Evolutionary conservation across 2,888 invertebrate species (phyloP).

Genomic region (Chrysodeixis includens): DNA sequence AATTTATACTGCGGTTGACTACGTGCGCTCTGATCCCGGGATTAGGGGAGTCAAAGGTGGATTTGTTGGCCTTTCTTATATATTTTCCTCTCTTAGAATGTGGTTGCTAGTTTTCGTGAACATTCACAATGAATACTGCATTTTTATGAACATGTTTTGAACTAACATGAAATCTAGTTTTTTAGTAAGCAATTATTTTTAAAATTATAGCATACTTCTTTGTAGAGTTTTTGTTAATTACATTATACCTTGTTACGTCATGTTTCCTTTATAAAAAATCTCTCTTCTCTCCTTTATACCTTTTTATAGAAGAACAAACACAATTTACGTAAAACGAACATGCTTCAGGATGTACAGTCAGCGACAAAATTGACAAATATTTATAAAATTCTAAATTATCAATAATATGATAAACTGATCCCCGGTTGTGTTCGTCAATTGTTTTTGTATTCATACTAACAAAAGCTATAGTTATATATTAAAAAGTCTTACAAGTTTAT

Average conservation of each 20-base stretch:
- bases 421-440: too few relatives aligned
- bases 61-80: not conserved
- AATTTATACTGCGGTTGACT: conserved; percentile 24
- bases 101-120: not conserved
- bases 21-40: conserved; percentile 4
- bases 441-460: too few relatives aligned
- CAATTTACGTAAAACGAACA: not conserved
- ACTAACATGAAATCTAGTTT: too few relatives aligned
- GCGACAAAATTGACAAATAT: not conserved
- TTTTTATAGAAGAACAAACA: conserved; percentile 1
- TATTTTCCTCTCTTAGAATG: not conserved
- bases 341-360: not conserved
- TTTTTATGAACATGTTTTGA: too few relatives aligned
- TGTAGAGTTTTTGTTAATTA: too few relatives aligned
- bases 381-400: not conserved
- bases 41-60: not conserved
- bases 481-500: too few relatives aligned
- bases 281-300: not conserved
- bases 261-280: not conserved
- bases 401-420: too few relatives aligned
- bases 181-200: too few relatives aligned
- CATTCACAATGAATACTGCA: not conserved
- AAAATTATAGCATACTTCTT: too few relatives aligned
- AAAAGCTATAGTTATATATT: too few relatives aligned
- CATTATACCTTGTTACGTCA: too few relatives aligned